Conservation (phyloP, 2,888 invertebrate genomes). For the Thymelicus lineola region DNA sequence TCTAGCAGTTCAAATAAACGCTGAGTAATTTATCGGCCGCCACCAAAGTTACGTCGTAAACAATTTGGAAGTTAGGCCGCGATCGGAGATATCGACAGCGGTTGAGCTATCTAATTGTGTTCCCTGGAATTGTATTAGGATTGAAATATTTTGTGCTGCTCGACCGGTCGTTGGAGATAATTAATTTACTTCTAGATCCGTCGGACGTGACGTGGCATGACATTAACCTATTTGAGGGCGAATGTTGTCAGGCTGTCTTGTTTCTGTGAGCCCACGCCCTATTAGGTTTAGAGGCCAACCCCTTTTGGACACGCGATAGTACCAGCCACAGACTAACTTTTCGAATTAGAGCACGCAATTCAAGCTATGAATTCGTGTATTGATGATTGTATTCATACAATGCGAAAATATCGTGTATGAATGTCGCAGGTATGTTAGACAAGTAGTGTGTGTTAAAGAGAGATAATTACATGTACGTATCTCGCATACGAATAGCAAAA, state of each 20-base stretch:
- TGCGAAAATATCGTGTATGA: no score
- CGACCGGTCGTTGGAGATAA: constrained; percentile 4
- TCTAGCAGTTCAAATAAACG: constrained; percentile 21
- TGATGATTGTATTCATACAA: constrained; percentile 13
- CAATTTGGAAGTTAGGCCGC: constrained; percentile 17
- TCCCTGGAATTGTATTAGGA: constrained; percentile 8
- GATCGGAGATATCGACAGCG: constrained; percentile 27
- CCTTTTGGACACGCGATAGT: constrained; percentile 60
- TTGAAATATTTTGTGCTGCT: constrained; percentile 9
- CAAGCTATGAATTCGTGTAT: constrained; percentile 16
- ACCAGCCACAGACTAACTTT: constrained; percentile 25
- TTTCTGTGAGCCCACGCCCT: constrained; percentile 56
- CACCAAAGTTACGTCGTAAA: constrained; percentile 23
- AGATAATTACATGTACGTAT: constrained; percentile 10
- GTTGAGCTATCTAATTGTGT: constrained; percentile 25
- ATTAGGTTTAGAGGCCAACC: constrained; percentile 66
- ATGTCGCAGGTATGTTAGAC: no score
- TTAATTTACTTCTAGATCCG: constrained; percentile 28
- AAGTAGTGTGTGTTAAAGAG: background rate
- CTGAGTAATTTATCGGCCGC: constrained; percentile 13
- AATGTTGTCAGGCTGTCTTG: constrained; percentile 53
- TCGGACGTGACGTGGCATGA: constrained; percentile 48
- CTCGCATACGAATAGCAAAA: constrained; percentile 9
- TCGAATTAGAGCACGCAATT: constrained; percentile 31
- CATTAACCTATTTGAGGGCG: constrained; percentile 60